phyloP scores from a whole-genome alignment of 1,140 invertebrate genomes.

The Pogonomyrmex barbatus region DNA sequence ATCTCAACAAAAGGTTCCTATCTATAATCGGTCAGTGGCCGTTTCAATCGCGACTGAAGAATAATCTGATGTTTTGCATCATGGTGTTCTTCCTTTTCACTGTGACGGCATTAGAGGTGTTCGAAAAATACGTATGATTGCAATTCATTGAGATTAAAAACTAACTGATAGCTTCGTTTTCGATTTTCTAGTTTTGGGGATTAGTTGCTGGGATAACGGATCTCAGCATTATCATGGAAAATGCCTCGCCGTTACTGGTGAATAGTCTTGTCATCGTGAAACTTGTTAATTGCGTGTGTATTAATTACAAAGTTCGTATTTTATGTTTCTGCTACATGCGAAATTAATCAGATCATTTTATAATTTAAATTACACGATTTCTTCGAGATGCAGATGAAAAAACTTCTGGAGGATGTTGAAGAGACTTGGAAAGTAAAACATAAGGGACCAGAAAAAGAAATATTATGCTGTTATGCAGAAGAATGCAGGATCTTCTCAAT shows the following conservation, averaged over 20 bases:
- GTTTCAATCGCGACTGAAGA: constrained; percentile 28
- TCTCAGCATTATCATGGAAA: neutral
- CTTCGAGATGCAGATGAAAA: constrained; percentile 20
- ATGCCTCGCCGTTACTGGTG: neutral
- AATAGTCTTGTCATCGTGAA: neutral
- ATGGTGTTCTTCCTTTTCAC: neutral
- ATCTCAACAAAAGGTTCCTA: neutral
- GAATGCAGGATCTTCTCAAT: neutral
- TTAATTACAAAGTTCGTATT: constrained; percentile 34
- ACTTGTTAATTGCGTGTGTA: constrained; percentile 17
- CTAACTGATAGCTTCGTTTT: neutral
- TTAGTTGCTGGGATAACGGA: neutral
- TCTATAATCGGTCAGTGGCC: constrained; percentile 35
- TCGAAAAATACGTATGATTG: neutral
- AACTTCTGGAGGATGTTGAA: neutral
- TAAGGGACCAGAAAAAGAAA: neutral
- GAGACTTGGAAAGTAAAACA: neutral
- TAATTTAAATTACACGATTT: constrained; percentile 30
- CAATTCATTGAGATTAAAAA: neutral
- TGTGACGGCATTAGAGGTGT: constrained; percentile 1
- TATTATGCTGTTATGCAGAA: neutral
- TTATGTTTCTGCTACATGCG: neutral
- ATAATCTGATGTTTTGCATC: neutral
- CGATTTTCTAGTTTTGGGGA: constrained; percentile 9
- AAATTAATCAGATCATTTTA: neutral